Percentiles rank a stretch among this genome's conserved stretches.
These are phyloP conservation scores for Drosophila planitibia DNA, from an alignment of 2,888 invertebrate species.

Conservation along the genomic window DNA sequence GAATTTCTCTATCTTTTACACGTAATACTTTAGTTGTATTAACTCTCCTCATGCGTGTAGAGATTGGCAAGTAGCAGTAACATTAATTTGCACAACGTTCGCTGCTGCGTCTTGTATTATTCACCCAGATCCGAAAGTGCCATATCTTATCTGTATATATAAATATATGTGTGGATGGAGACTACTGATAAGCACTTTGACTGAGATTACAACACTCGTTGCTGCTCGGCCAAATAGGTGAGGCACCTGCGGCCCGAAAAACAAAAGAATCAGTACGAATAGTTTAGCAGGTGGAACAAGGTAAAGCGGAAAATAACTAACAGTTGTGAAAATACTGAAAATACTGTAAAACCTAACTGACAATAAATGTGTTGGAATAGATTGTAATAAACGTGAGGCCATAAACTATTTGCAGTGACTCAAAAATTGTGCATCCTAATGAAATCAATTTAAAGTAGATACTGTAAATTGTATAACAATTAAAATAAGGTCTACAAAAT, in stretches of 20 bases:
- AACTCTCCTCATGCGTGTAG: background rate
- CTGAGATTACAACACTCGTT: conserved; percentile 55
- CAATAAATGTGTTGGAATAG: conserved; percentile 12
- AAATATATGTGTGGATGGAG: conserved; percentile 20
- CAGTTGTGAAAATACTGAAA: conserved; percentile 10
- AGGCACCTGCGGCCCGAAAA: conserved; percentile 50
- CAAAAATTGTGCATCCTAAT: conserved; percentile 2
- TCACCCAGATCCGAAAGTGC: conserved; percentile 49
- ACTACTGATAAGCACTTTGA: conserved; percentile 47
- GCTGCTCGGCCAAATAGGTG: conserved; percentile 44
- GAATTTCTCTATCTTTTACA: background rate
- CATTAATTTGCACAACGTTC: conserved; percentile 42
- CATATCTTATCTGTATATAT: conserved; percentile 57
- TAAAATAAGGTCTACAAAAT: conserved; percentile 15
- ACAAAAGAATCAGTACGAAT: conserved; percentile 69
- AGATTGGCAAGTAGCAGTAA: background rate
- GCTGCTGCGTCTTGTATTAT: conserved; percentile 46
- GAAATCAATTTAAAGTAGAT: background rate
- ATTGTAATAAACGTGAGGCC: background rate
- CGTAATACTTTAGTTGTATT: background rate
- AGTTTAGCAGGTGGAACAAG: conserved; percentile 78
- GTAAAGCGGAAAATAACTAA: conserved; percentile 50
- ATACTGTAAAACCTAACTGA: background rate
- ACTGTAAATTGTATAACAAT: background rate
- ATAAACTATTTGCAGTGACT: background rate